A percentile compares a stretch with the other conserved stretches of the same genome.
Evolutionary conservation across 2,797 vertebrate genomes (phyloP).

Genomic region (Propithecus perrieri): DNA sequence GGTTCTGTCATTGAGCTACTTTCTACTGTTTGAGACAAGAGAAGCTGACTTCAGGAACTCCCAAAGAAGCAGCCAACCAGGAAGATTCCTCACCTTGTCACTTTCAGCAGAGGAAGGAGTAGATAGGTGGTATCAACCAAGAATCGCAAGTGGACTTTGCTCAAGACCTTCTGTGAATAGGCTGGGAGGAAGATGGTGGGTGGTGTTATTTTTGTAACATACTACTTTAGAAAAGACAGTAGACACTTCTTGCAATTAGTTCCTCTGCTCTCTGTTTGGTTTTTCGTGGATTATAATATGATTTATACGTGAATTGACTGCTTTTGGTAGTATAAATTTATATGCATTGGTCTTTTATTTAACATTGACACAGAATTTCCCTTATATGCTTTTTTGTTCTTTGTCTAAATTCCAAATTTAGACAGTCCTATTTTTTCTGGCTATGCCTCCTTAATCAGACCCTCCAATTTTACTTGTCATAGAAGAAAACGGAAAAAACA

Average conservation of each 20-base stretch:
- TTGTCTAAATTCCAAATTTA: neutral
- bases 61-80: neutral
- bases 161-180: neutral
- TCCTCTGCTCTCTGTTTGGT: neutral
- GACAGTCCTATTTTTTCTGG: neutral
- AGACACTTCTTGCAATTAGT: neutral
- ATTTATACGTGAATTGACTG: neutral
- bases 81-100: neutral
- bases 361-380: neutral
- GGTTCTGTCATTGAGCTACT: neutral
- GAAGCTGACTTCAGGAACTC: conserved; percentile 27
- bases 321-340: neutral
- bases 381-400: neutral
- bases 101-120: neutral
- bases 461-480: neutral
- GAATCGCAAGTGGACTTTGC: neutral
- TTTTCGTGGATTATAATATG: neutral
- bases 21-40: conserved; percentile 11
- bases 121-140: neutral
- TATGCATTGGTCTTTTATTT: neutral
- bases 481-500: neutral
- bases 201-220: neutral
- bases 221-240: neutral
- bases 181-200: neutral
- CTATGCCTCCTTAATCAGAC: neutral